These are phyloP conservation scores for Clavelina lepadiformis DNA, from an alignment of 23 tunicate genomes.

Conservation along the genomic window DNA sequence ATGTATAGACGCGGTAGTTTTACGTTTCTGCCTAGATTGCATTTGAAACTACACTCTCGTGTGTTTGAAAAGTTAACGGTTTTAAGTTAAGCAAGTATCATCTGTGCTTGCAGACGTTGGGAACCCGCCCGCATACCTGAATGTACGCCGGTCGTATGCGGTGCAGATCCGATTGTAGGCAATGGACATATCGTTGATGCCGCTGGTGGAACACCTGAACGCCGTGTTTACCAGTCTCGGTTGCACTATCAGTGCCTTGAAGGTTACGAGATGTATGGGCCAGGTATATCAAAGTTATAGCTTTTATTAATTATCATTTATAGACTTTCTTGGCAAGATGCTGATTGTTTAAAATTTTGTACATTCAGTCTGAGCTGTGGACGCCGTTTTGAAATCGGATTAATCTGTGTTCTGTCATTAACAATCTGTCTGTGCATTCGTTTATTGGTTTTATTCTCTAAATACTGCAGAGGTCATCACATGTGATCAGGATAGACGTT, in stretches of 20 bases:
- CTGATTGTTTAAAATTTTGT: no score
- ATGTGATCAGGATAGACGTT: slow-evolving; percentile 35
- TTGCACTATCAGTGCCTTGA: slow-evolving; percentile 17
- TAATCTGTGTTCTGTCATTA: no score
- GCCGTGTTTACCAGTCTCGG: not conserved
- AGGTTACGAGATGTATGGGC: slow-evolving; percentile 31
- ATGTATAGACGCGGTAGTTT: no score
- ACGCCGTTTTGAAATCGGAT: no score
- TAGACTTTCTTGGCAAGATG: no score
- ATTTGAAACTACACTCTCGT: no score
- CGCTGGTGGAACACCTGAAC: not conserved
- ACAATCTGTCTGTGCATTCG: no score
- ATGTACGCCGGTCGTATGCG: slow-evolving; percentile 60
- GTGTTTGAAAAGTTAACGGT: no score
- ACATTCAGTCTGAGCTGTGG: no score
- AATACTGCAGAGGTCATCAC: slow-evolving; percentile 24
- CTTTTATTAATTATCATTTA: not conserved
- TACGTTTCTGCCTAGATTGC: no score
- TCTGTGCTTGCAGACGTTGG: slow-evolving; percentile 23
- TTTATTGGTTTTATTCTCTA: no score
- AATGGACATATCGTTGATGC: slow-evolving; percentile 21
- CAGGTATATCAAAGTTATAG: slow-evolving; percentile 10
- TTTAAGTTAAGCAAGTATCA: no score
- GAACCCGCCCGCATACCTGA: slow-evolving; percentile 8
- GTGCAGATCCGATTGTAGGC: slow-evolving; percentile 29